A percentile compares a stretch with the other conserved stretches of the same genome.
Evolutionary conservation across 2,888 invertebrate genomes (phyloP).

Genomic region (Ichneumon xanthorius): DNA sequence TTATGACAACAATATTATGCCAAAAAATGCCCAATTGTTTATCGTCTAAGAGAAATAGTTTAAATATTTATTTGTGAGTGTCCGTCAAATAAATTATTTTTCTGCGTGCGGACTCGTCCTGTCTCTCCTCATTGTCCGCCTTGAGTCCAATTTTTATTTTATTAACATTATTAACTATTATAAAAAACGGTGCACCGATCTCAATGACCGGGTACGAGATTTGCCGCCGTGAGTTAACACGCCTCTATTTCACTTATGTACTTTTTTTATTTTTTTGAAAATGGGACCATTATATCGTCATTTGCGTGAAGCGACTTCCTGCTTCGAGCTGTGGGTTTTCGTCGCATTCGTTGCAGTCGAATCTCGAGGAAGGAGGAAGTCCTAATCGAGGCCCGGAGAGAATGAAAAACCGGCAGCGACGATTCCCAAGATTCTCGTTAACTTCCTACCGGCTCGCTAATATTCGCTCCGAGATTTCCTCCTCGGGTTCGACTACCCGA

Average conservation of each 20-base stretch:
- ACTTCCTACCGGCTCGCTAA: slow-evolving; percentile 26
- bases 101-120: too few relatives aligned
- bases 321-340: slow-evolving; percentile 1
- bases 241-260: slow-evolving; percentile 27
- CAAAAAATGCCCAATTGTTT: too few relatives aligned
- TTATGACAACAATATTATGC: too few relatives aligned
- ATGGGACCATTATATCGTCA: slow-evolving; percentile 56
- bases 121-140: too few relatives aligned
- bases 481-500: background rate
- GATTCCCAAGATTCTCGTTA: slow-evolving; percentile 50
- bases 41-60: too few relatives aligned
- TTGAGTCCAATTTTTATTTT: too few relatives aligned
- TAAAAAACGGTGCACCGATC: background rate
- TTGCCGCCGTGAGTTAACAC: slow-evolving; percentile 27
- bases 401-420: slow-evolving; percentile 6
- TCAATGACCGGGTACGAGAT: background rate
- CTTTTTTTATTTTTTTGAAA: slow-evolving; percentile 14
- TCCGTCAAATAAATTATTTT: too few relatives aligned
- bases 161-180: too few relatives aligned
- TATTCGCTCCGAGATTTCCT: slow-evolving; percentile 18
- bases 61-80: too few relatives aligned
- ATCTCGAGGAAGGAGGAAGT: background rate
- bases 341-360: slow-evolving; percentile 33
- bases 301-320: slow-evolving; percentile 61
- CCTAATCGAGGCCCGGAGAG: background rate